Conservation (phyloP, 2,888 invertebrate species). For the Holacanthella duospinosa region DNA sequence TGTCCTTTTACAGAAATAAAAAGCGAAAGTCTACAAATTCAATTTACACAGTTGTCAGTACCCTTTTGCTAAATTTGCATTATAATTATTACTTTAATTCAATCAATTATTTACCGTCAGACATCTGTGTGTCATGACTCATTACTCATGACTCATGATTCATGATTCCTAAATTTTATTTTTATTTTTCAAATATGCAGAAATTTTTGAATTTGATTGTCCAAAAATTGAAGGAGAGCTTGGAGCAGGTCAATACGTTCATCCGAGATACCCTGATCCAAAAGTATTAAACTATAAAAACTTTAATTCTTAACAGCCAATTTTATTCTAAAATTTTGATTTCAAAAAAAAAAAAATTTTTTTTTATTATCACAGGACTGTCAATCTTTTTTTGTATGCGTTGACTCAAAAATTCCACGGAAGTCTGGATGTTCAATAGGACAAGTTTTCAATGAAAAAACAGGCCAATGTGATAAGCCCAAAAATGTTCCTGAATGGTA, state of each 20-base stretch:
- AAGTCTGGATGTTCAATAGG: constrained; percentile 79
- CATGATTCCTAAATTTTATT: no score
- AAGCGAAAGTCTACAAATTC: no score
- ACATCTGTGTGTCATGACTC: no score
- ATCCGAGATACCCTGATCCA: constrained; percentile 76
- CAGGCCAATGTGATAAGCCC: constrained; percentile 72
- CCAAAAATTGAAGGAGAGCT: constrained; percentile 64
- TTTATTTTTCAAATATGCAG: no score
- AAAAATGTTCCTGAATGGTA: constrained; percentile 82
- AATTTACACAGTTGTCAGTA: no score
- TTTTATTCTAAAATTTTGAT: not conserved
- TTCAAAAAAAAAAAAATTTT: not conserved
- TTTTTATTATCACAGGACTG: constrained; percentile 9
- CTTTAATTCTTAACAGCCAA: constrained; percentile 50
- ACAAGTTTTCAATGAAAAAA: constrained; percentile 74
- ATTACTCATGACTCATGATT: no score
- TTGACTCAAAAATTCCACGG: constrained; percentile 48
- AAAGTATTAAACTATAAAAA: constrained; percentile 53
- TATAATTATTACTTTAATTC: constrained; percentile 6
- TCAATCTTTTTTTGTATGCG: constrained; percentile 68
- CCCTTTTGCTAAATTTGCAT: no score
- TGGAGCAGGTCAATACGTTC: constrained; percentile 40
- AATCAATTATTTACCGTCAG: no score
- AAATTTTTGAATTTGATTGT: constrained; percentile 72
- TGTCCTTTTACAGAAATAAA: not conserved